These are phyloP conservation scores for Timandra comae DNA, from an alignment of 2,888 invertebrate species.

Conservation along the genomic window DNA sequence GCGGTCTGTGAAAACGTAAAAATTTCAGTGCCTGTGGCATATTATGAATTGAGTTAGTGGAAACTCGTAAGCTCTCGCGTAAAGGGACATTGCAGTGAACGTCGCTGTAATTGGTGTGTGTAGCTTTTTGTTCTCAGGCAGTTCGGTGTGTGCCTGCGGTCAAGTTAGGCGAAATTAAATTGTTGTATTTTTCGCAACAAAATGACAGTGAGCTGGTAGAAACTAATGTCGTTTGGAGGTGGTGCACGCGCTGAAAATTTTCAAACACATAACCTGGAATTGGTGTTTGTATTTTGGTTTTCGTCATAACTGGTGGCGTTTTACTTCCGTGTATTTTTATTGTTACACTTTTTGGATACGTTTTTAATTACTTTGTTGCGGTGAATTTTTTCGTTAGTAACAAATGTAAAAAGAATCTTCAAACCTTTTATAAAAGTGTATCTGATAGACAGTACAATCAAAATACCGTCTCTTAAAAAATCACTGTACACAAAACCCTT, in stretches of 20 bases:
- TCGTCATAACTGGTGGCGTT: too few species aligned
- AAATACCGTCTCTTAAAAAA: too few species aligned
- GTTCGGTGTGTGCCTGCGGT: conserved; percentile 59
- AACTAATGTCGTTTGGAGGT: conserved; percentile 22
- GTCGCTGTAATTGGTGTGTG: conserved; percentile 65
- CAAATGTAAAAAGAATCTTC: too few species aligned
- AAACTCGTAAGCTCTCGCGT: conserved; percentile 47
- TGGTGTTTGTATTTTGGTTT: too few species aligned
- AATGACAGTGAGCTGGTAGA: conserved; percentile 47
- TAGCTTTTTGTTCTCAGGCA: conserved; percentile 59
- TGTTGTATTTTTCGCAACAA: conserved; percentile 69
- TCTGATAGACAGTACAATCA: too few species aligned
- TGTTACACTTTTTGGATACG: too few species aligned
- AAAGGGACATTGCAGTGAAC: conserved; percentile 43
- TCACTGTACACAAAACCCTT: too few species aligned
- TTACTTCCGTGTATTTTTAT: too few species aligned
- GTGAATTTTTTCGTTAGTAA: background rate
- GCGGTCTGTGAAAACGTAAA: conserved; percentile 45
- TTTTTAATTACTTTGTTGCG: too few species aligned
- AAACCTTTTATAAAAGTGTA: too few species aligned
- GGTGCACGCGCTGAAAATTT: conserved; percentile 18
- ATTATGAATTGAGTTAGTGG: conserved; percentile 66
- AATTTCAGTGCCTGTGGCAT: conserved; percentile 41
- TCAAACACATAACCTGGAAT: conserved; percentile 6
- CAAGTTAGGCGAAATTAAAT: conserved; percentile 72